Evolutionary conservation across 2,888 invertebrate genomes (phyloP).

Genomic region (Eupithecia vulgata): DNA sequence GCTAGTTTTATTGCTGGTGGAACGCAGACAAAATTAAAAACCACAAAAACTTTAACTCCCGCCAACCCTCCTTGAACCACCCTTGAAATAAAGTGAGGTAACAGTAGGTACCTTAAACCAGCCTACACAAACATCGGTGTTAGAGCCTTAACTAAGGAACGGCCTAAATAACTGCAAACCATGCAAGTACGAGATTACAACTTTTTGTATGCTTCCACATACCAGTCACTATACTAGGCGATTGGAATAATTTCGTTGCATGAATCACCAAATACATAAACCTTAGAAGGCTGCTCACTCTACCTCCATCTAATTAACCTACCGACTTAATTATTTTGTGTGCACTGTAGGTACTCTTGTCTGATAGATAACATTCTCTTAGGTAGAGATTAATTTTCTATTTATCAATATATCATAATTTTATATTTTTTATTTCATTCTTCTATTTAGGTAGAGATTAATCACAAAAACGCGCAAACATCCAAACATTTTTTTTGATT

Average conservation of each 20-base stretch:
- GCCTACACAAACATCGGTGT: not conserved
- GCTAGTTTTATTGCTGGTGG: too few relatives aligned
- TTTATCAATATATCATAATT: too few relatives aligned
- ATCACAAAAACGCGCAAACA: not conserved
- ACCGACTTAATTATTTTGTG: not conserved
- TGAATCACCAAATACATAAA: slow-evolving; percentile 1
- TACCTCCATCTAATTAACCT: not conserved
- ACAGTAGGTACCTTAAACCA: not conserved
- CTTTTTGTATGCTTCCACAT: slow-evolving; percentile 4
- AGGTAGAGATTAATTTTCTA: too few relatives aligned
- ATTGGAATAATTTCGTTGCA: not conserved
- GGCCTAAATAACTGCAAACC: not conserved
- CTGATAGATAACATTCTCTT: not conserved
- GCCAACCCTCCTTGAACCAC: too few relatives aligned
- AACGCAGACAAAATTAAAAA: too few relatives aligned
- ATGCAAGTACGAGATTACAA: not conserved
- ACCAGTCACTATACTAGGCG: not conserved
- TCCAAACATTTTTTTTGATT: too few relatives aligned
- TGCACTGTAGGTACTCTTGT: not conserved
- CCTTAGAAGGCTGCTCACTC: not conserved
- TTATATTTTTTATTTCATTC: too few relatives aligned
- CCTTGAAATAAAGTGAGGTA: not conserved
- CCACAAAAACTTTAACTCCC: too few relatives aligned
- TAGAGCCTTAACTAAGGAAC: not conserved
- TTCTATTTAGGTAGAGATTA: too few relatives aligned